Percentiles rank a stretch among this genome's conserved stretches.
phyloP scores from a whole-genome alignment of 2,888 invertebrate species.

The Macrophya alboannulata region DNA sequence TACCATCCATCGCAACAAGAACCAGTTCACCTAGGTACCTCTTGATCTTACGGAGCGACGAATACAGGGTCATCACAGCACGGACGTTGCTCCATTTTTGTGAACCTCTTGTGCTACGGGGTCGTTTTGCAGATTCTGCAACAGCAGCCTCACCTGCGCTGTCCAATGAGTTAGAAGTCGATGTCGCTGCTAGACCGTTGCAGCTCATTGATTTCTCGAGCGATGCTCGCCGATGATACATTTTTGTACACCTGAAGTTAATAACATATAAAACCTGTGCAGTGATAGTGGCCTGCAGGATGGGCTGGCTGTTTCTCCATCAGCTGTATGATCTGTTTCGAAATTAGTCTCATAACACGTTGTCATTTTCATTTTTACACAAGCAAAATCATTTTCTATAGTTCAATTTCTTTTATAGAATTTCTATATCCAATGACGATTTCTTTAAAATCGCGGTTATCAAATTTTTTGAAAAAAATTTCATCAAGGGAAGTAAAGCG shows the following conservation, averaged over 20 bases:
- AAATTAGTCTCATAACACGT: background rate
- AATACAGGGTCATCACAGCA: conserved; percentile 95
- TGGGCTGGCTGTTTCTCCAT: conserved; percentile 61
- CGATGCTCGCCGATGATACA: conserved; percentile 65
- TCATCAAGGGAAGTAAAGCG: too few species aligned
- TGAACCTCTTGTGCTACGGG: conserved; percentile 76
- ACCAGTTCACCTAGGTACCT: conserved; percentile 82
- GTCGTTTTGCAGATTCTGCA: conserved; percentile 69
- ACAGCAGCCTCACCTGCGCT: conserved; percentile 77
- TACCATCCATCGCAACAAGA: conserved; percentile 66
- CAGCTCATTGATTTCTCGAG: conserved; percentile 71
- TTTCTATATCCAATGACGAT: too few species aligned
- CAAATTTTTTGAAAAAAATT: too few species aligned
- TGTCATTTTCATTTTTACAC: background rate
- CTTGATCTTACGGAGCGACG: conserved; percentile 94
- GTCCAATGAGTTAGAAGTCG: conserved; percentile 76
- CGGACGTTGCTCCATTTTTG: conserved; percentile 94
- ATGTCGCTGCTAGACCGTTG: conserved; percentile 74
- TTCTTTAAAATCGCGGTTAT: too few species aligned
- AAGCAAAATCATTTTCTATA: too few species aligned
- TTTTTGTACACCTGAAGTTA: conserved; percentile 74
- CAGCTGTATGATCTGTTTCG: conserved; percentile 58
- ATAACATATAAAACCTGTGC: conserved; percentile 70
- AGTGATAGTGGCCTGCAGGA: conserved; percentile 37
- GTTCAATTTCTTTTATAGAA: too few species aligned